Percentiles rank a stretch among this genome's conserved stretches.
phyloP scores from a whole-genome alignment of 2,113 vertebrate genomes.

The Oostethus manadensis region DNA sequence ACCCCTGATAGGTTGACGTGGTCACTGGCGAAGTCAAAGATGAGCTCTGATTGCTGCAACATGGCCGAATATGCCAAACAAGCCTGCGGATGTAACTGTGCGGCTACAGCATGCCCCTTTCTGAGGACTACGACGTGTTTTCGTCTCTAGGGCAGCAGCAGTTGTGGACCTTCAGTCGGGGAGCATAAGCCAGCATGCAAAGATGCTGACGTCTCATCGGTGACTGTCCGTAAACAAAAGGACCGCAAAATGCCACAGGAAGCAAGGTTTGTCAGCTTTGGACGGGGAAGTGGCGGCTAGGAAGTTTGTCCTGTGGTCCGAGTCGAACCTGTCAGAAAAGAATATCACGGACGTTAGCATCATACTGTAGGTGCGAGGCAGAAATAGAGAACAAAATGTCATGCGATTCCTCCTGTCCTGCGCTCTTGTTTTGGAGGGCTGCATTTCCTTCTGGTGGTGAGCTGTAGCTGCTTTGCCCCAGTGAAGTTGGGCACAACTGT shows the following conservation, averaged over 20 bases:
- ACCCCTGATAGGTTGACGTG: conserved; percentile 86
- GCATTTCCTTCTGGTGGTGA: too few species aligned
- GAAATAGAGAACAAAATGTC: background rate
- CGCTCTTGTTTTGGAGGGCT: too few species aligned
- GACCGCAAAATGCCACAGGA: conserved; percentile 64
- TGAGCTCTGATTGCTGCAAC: conserved; percentile 84
- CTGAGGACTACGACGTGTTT: conserved; percentile 7
- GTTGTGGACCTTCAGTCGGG: background rate
- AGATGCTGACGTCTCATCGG: background rate
- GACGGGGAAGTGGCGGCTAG: conserved; percentile 61
- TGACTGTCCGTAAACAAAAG: conserved; percentile 33
- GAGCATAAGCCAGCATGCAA: conserved; percentile 1
- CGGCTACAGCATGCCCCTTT: conserved; percentile 40
- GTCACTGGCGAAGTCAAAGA: conserved; percentile 92
- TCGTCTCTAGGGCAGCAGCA: background rate
- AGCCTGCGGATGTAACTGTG: conserved; percentile 14
- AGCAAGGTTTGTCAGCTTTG: conserved; percentile 37
- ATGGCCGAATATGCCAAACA: conserved; percentile 41
- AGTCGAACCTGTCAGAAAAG: conserved; percentile 32
- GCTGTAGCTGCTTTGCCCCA: too few species aligned
- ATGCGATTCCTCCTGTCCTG: too few species aligned
- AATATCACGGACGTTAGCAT: background rate
- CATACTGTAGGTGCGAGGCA: background rate
- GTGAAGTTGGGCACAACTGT: too few species aligned
- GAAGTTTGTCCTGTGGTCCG: conserved; percentile 58